phyloP scores from a whole-genome alignment of 2,888 invertebrate species.

The Sturmia bella region DNA sequence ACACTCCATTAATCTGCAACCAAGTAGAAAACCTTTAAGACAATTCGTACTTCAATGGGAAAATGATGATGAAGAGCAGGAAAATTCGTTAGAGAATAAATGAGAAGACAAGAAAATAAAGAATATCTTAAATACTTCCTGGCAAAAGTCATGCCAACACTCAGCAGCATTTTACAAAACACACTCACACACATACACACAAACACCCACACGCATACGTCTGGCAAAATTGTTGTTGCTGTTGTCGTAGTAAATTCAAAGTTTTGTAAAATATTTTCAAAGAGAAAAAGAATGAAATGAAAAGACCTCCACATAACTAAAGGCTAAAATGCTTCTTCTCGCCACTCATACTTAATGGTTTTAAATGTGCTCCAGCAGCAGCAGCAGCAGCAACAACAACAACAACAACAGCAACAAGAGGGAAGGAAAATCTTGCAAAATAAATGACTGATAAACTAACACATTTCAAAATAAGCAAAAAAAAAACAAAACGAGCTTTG shows the following conservation, averaged over 20 bases:
- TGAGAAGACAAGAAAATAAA: conserved; percentile 13
- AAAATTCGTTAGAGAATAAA: neutral
- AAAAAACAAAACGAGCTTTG: too few species aligned
- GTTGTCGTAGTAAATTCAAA: neutral
- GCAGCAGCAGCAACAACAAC: neutral
- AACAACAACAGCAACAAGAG: neutral
- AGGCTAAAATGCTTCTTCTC: conserved; percentile 59
- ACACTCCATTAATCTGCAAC: conserved; percentile 71
- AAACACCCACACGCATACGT: conserved; percentile 1
- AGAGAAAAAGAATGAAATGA: conserved; percentile 33
- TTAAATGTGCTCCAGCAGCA: too few species aligned
- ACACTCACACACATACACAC: conserved; percentile 14
- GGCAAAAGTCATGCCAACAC: conserved; percentile 59
- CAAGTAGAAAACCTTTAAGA: conserved; percentile 66
- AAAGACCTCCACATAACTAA: conserved; percentile 47
- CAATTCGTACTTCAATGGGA: conserved; percentile 14
- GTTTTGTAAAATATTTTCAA: conserved; percentile 33
- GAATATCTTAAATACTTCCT: conserved; percentile 64
- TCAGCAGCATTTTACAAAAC: neutral
- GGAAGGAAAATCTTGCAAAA: conserved; percentile 12
- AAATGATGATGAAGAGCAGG: conserved; percentile 43
- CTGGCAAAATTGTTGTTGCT: neutral
- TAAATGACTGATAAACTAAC: too few species aligned
- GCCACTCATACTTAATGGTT: neutral
- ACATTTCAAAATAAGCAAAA: neutral